phyloP scores from a whole-genome alignment of 35 echinoderm and acorn worm genomes.

The Lytechinus pictus region DNA sequence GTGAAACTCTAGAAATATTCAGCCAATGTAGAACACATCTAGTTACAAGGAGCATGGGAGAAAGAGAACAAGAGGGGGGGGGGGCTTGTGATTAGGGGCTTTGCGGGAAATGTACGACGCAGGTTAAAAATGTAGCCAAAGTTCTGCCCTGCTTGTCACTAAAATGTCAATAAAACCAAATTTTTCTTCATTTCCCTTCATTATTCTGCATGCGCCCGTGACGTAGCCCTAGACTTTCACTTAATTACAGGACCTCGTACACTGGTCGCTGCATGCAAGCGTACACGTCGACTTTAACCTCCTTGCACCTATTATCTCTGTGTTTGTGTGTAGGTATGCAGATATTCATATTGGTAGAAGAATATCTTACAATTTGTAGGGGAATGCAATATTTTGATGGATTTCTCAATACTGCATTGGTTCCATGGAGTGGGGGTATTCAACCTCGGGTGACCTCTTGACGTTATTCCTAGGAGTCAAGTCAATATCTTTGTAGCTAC shows the following conservation, averaged over 20 bases:
- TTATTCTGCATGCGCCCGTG: conserved; percentile 42
- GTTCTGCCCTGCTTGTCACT: conserved; percentile 48
- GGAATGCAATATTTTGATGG: not conserved
- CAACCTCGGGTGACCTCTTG: too few relatives aligned
- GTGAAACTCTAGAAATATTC: not conserved
- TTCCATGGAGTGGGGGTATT: too few relatives aligned
- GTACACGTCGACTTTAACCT: not conserved
- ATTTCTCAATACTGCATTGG: not conserved
- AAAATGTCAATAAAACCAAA: conserved; percentile 53
- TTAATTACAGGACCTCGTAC: not conserved
- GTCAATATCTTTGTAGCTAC: too few relatives aligned
- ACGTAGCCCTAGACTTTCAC: not conserved
- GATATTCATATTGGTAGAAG: not conserved
- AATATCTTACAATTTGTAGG: not conserved
- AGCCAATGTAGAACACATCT: not conserved
- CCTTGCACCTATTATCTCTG: not conserved
- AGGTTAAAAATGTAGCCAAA: not conserved
- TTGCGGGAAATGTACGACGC: not conserved
- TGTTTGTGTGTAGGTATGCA: not conserved
- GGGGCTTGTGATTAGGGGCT: not conserved
- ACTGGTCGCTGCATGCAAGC: not conserved
- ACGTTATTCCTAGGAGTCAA: too few relatives aligned
- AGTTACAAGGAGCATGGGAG: not conserved
- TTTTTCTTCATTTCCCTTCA: conserved; percentile 51
- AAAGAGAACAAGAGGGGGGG: not conserved